Conservation (phyloP, 2,888 invertebrate species). For the Drosophila paranaensis region DNA sequence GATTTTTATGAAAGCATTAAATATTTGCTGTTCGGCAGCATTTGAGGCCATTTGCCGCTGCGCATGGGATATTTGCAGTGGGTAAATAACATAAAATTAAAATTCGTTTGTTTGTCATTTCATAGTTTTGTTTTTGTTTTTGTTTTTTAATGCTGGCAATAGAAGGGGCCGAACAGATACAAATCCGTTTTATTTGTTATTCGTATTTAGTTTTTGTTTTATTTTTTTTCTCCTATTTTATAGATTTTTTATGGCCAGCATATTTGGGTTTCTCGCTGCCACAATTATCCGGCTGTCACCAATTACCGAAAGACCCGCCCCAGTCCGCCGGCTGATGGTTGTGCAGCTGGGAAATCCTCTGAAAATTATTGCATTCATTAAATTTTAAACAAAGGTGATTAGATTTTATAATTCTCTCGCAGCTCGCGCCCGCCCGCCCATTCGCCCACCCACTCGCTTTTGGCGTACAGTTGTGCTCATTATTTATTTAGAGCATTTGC, state of each 20-base stretch:
- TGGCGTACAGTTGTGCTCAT: conserved; percentile 67
- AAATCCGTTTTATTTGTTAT: conserved; percentile 77
- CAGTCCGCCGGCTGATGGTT: conserved; percentile 11
- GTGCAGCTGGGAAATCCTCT: conserved; percentile 65
- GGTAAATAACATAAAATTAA: conserved; percentile 67
- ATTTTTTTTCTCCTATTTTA: conserved; percentile 14
- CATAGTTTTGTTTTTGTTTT: conserved; percentile 34
- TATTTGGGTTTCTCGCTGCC: conserved; percentile 32
- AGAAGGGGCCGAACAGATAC: conserved; percentile 46
- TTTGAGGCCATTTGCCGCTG: conserved; percentile 35
- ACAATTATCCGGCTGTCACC: conserved; percentile 51
- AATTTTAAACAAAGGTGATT: conserved; percentile 82
- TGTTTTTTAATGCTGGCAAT: conserved; percentile 15
- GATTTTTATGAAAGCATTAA: conserved; percentile 63
- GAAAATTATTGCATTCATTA: conserved; percentile 79
- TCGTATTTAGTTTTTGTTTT: conserved; percentile 43
- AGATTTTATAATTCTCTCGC: conserved; percentile 72
- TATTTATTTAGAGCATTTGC: conserved; percentile 73
- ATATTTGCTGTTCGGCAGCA: conserved; percentile 32
- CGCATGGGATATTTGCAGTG: conserved; percentile 68
- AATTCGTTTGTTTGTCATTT: conserved; percentile 59
- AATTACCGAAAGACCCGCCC: conserved; percentile 47
- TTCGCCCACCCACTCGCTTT: conserved; percentile 4
- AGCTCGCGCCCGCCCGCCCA: conserved; percentile 17
- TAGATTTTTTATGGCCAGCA: conserved; percentile 53